These are phyloP conservation scores for Malacoraja senta DNA, from an alignment of 2,797 vertebrate species.

Conservation along the genomic window DNA sequence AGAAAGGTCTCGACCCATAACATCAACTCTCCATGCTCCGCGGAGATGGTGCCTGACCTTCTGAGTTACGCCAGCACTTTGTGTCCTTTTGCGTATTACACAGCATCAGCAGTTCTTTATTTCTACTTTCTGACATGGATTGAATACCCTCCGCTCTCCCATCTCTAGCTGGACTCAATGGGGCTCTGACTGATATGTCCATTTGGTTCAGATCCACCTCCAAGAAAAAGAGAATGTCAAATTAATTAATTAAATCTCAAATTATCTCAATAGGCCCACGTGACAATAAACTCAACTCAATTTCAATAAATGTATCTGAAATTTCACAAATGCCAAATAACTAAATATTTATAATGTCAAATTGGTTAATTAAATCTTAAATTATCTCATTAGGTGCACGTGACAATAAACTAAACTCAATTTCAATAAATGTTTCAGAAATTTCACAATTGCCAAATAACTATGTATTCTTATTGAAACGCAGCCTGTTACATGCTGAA, in stretches of 20 bases:
- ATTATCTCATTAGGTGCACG: neutral
- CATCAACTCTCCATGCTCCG: no score
- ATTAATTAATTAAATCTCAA: neutral
- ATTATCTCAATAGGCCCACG: neutral
- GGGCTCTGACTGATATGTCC: neutral
- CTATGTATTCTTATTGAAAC: neutral
- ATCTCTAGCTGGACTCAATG: no score
- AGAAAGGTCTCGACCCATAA: no score
- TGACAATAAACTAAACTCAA: neutral
- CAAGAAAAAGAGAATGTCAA: neutral
- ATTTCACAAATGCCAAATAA: neutral
- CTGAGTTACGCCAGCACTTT: no score
- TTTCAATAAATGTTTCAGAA: neutral
- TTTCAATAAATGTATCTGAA: neutral
- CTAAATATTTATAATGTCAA: no score
- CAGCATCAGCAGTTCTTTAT: no score
- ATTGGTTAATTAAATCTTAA: neutral
- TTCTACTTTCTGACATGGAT: no score
- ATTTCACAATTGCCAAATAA: neutral
- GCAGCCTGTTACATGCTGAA: neutral
- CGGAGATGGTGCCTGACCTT: no score
- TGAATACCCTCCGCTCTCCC: neutral
- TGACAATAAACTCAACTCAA: neutral
- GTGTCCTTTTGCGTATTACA: no score
- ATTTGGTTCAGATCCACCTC: neutral